Conservation (phyloP, 2,888 invertebrate genomes). For the Entomobrya multifasciata region DNA sequence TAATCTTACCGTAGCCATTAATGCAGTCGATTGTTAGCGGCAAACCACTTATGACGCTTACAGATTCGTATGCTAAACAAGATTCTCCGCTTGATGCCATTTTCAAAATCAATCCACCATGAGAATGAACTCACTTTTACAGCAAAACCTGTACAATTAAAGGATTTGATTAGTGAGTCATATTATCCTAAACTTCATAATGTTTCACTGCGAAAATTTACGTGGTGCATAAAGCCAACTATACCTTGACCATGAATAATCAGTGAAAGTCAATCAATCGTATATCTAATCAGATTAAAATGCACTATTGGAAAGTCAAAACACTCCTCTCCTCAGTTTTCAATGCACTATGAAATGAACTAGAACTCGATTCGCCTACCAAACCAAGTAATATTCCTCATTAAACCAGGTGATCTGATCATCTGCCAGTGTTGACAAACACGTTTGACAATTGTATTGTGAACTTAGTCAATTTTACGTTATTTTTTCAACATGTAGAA, state of each 20-base stretch:
- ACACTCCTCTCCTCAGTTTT: too few relatives aligned
- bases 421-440: too few relatives aligned
- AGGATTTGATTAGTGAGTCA: neutral
- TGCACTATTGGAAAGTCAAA: too few relatives aligned
- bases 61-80: slow-evolving; percentile 61
- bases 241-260: neutral
- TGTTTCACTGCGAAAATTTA: neutral
- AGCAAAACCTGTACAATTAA: neutral
- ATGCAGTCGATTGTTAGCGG: slow-evolving; percentile 95
- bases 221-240: neutral
- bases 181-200: neutral
- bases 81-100: slow-evolving; percentile 26
- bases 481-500: too few relatives aligned
- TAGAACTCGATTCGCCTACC: too few relatives aligned
- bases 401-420: too few relatives aligned
- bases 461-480: too few relatives aligned
- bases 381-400: too few relatives aligned
- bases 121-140: too few relatives aligned
- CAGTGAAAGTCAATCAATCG: neutral
- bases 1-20: slow-evolving; percentile 90
- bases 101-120: neutral
- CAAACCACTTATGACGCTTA: slow-evolving; percentile 86
- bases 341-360: too few relatives aligned
- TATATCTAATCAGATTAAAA: too few relatives aligned
- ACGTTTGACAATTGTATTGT: too few relatives aligned